Base-by-base conservation (phyloP, 2,888 invertebrate species). In the Scaptomyza flava region DNA sequence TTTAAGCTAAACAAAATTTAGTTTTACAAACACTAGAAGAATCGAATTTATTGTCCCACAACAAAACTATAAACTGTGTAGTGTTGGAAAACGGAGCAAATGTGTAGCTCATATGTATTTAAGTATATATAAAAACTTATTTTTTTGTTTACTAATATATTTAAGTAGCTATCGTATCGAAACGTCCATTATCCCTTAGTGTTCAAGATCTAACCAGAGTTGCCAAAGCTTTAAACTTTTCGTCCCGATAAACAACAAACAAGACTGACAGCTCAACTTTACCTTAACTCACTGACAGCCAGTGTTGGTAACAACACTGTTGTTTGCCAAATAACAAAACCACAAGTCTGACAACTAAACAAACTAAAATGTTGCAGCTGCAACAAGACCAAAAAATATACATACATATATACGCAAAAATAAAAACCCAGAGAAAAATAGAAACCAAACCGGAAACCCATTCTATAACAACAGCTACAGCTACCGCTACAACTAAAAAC, bases 261-360 rank as follows among this genome's bases (percentile, higher is more conserved):
- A 38, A 50, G 50, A 57, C 38, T 23, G 30, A 61, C 33, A 20
- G 60, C 46, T 12, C 17, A 57, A 47, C 12, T 27, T 17, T 20
- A 14, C 38, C 38, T 1, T 0, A 57, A 38, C 45, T 33, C 38
- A 57, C 30, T 38, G 59, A 9, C 56, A 23, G 8, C 11, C 11
- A 52, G 54, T 59, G 54, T 71, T 60, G 67, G 48, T 33, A 47
- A 61, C 62, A 68, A 59, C 69, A 59, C 72, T 72, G 69, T 33
- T 62, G 63, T 56, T 63, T 63, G 47, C 41, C 70, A 60, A 71
- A 48, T 72, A 65, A 60, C 51, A 31, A 65, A 70, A 56, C 79
- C 83, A 59, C 81, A 73, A 72, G 68, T 51, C 46, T 57, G 68
- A 69, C 83, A 73, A 70, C 72, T 48, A 41, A 71, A 64, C 58